Evolutionary conservation across 53 echinoderm and acorn worm genomes (phyloP), one percentile per base, ranked within the genome.

Genomic region (Stichopus horrens): DNA sequence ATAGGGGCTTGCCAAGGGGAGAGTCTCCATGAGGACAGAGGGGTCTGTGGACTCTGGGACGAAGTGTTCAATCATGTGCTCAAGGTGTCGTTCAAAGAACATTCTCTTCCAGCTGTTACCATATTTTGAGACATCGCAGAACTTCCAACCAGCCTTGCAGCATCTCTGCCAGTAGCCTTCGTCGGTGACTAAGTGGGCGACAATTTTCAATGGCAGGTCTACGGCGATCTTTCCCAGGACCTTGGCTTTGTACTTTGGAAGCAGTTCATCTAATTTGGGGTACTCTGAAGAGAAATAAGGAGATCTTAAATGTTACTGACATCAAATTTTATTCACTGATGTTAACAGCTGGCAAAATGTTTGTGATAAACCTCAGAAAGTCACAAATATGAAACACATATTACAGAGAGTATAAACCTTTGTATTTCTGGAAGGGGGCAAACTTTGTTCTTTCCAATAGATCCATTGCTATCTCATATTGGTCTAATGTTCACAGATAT

Each of bases 141-240:
- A 91, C 23, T 91, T 77, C 95, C 95, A 93, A 57, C 95, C 75
- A 13, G 98, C 93, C 74, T 98, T 98, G 87, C 98, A 98, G 74
- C 98, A 73, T 84, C 99, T 93, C 77, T 96, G 21, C 99, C 99
- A 99, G 90, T 99, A 99, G 37, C 99, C 96, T 83, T 99, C 99
- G 86, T 99, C 99, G 5, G 94, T 94, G 7, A 99, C 99, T 1
- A 99, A 92, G 75, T 99, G 99, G 7, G 99, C 94, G 0, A 99
- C 92, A 21, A 98, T 94, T 83, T 93, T 90, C 52, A 99, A 92
- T 9, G 99, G 98, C 68, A 99, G 93, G 79, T 94, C 90, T 5
- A 93, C 94, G n/a, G 99, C 95, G 57, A 99, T 99, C 91, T 99
- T 99, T 76, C 96, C 99, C 74, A 99, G 80, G 21, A 99, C 99